These are phyloP conservation scores for Catocala fraxini DNA, from an alignment of 2,888 invertebrate genomes.

Conservation along the genomic window DNA sequence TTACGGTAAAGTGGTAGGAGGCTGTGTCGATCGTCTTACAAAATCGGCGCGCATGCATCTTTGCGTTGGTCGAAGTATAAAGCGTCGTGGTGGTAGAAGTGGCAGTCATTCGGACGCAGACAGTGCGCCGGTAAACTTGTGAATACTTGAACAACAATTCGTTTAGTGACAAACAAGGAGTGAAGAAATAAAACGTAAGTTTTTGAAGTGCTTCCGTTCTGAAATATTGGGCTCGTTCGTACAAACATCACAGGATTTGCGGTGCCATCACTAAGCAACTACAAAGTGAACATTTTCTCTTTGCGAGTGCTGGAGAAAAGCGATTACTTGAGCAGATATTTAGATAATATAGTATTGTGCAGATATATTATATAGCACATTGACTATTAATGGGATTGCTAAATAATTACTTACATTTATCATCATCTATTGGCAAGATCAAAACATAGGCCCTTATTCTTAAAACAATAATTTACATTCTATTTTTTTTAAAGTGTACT, in stretches of 20 bases:
- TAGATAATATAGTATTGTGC: conserved; percentile 1
- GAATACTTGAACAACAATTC: conserved; percentile 63
- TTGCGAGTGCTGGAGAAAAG: conserved; percentile 27
- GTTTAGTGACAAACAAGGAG: conserved; percentile 71
- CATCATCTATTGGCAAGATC: no score
- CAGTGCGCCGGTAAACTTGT: conserved; percentile 81
- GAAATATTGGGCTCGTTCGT: conserved; percentile 14
- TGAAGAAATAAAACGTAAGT: conserved; percentile 74
- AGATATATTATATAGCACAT: not conserved
- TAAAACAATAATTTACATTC: no score
- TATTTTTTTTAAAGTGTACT: no score
- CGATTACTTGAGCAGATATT: conserved; percentile 1
- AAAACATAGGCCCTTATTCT: no score
- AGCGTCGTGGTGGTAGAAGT: conserved; percentile 77
- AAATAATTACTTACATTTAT: no score
- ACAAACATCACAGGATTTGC: conserved; percentile 42
- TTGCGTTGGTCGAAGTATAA: conserved; percentile 85
- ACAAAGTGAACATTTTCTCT: conserved; percentile 35
- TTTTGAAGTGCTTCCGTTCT: conserved; percentile 44
- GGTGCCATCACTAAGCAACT: conserved; percentile 31
- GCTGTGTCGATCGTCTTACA: conserved; percentile 80
- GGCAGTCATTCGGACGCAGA: conserved; percentile 83
- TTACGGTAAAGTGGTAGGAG: conserved; percentile 71
- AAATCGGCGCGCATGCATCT: conserved; percentile 82
- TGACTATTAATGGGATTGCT: no score